Evolutionary conservation across 2,888 invertebrate genomes (phyloP).

Genomic region (Metellina segmentata): DNA sequence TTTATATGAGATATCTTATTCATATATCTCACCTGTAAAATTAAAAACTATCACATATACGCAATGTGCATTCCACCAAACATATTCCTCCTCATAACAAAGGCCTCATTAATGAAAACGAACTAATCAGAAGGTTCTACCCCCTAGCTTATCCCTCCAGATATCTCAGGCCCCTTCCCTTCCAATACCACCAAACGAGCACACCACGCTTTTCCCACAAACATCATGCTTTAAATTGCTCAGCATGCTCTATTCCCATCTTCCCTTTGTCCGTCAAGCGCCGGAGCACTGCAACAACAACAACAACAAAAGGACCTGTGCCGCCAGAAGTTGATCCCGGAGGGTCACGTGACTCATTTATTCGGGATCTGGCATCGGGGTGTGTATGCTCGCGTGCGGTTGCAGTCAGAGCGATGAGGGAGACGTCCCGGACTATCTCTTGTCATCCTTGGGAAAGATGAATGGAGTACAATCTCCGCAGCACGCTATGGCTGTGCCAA

Average conservation of each 20-base stretch:
- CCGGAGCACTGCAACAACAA: not conserved
- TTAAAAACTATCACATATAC: too few species aligned
- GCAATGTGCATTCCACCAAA: too few species aligned
- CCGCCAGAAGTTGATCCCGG: slow-evolving; percentile 40
- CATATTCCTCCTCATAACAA: not conserved
- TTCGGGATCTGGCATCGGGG: not conserved
- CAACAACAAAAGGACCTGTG: not conserved
- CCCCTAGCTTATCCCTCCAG: not conserved
- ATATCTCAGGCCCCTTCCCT: not conserved
- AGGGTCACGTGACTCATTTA: slow-evolving; percentile 55
- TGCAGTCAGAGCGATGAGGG: slow-evolving; percentile 22
- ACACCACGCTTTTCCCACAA: slow-evolving; percentile 20
- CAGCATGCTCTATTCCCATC: slow-evolving; percentile 19
- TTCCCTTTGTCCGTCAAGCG: not conserved
- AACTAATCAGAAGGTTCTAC: not conserved
- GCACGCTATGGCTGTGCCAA: slow-evolving; percentile 1
- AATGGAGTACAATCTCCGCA: not conserved
- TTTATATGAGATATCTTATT: too few species aligned
- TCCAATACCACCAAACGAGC: slow-evolving; percentile 24
- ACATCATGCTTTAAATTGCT: slow-evolving; percentile 25
- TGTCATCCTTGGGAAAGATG: slow-evolving; percentile 17
- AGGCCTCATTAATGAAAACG: not conserved
- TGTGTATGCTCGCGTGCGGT: not conserved
- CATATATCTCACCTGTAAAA: too few species aligned
- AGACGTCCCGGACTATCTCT: slow-evolving; percentile 31